A percentile compares a stretch with the other conserved stretches of the same genome.
These are phyloP conservation scores for Hyalella azteca DNA, from an alignment of 2,888 invertebrate species.

Conservation along the genomic window DNA sequence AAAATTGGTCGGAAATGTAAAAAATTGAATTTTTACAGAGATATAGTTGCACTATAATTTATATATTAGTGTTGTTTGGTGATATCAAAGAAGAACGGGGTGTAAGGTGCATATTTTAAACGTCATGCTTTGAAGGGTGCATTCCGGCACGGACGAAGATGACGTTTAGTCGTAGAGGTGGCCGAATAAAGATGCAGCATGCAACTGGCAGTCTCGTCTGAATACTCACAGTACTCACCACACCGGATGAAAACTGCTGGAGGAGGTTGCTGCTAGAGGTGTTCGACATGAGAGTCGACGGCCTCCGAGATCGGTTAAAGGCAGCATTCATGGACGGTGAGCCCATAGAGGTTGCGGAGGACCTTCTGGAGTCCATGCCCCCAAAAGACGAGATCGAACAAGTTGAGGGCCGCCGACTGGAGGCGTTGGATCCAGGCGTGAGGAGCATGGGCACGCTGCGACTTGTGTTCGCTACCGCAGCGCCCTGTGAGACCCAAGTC, in stretches of 20 bases:
- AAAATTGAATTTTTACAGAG: neutral
- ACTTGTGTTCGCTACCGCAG: constrained; percentile 55
- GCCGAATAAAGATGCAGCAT: neutral
- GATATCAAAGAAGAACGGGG: neutral
- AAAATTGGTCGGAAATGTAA: too few relatives aligned
- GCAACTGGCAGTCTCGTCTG: neutral
- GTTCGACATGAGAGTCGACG: constrained; percentile 55
- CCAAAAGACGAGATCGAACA: constrained; percentile 56
- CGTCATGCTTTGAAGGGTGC: neutral
- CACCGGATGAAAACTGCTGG: constrained; percentile 88
- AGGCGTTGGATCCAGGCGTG: constrained; percentile 50
- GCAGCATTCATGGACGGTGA: constrained; percentile 46
- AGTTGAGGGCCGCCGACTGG: constrained; percentile 51
- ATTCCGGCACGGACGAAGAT: too few relatives aligned
- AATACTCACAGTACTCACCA: constrained; percentile 73
- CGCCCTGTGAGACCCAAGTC: constrained; percentile 46
- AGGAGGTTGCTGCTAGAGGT: constrained; percentile 69
- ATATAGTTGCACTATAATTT: neutral
- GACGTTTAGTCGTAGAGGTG: neutral
- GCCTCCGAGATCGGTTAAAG: constrained; percentile 49
- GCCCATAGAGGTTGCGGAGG: constrained; percentile 53
- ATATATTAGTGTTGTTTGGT: neutral
- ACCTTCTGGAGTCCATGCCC: constrained; percentile 53
- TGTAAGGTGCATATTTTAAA: neutral
- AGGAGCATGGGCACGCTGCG: constrained; percentile 57